These are phyloP conservation scores for Dascyllus trimaculatus DNA, from an alignment of 2,113 vertebrate genomes.

Conservation along the genomic window DNA sequence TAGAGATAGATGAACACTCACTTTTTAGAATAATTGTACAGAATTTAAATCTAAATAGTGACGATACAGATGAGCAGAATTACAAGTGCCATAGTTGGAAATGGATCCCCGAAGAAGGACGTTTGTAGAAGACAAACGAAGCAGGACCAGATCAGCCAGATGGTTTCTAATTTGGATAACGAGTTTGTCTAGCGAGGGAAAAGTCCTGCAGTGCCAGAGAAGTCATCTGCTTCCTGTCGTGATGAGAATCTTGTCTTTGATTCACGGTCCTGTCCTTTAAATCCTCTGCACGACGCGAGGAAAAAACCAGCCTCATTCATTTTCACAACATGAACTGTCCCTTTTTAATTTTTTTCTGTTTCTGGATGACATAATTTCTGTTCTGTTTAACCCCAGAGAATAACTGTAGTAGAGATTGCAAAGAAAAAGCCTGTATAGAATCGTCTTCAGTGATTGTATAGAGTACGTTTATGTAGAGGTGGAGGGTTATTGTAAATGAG, in stretches of 20 bases:
- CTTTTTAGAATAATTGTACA: slow-evolving; percentile 43
- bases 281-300: no score
- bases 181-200: no score
- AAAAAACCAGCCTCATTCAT: neutral
- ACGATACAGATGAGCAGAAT: slow-evolving; percentile 19
- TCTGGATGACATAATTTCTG: neutral
- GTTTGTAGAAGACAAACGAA: neutral
- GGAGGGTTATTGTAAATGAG: slow-evolving; percentile 1
- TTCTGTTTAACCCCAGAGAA: slow-evolving; percentile 6
- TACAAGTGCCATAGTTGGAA: slow-evolving; percentile 68
- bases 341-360: slow-evolving; percentile 7
- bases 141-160: neutral
- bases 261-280: neutral
- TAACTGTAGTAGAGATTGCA: neutral
- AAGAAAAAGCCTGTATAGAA: slow-evolving; percentile 31
- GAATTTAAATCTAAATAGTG: slow-evolving; percentile 36
- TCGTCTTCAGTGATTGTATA: slow-evolving; percentile 36
- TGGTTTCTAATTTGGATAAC: no score
- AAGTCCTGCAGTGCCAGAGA: no score
- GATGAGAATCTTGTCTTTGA: neutral
- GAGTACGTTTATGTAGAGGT: slow-evolving; percentile 14
- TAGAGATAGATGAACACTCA: slow-evolving; percentile 1
- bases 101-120: neutral
- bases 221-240: no score
- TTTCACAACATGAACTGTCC: neutral